Percentiles rank a stretch among this genome's conserved stretches.
These are phyloP conservation scores for Tympanuchus pallidicinctus DNA, from an alignment of 2,113 vertebrate genomes.

Conservation along the genomic window DNA sequence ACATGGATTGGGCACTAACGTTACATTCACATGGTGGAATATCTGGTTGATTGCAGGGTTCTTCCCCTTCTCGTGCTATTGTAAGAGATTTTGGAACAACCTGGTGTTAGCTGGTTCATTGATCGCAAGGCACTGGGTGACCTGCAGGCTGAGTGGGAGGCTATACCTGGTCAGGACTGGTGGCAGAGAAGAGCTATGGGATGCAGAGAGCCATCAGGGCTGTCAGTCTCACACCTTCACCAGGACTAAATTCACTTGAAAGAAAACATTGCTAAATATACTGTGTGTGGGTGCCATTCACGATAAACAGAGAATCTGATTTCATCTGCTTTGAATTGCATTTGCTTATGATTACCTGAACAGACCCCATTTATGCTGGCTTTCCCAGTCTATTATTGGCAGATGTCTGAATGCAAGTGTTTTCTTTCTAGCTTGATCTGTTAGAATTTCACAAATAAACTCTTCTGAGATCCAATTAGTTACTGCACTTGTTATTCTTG, in stretches of 20 bases:
- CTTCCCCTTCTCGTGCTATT: fast-evolving
- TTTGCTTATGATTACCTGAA: conserved; percentile 54
- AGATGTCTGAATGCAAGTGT: not conserved
- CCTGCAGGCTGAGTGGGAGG: fast-evolving
- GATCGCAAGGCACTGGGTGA: not conserved
- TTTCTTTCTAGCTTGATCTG: conserved; percentile 15
- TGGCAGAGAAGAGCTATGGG: not conserved
- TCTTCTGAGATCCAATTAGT: not conserved
- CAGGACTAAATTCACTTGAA: not conserved
- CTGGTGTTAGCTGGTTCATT: fast-evolving
- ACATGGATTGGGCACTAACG: not conserved
- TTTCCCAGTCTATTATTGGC: not conserved
- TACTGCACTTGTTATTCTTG: not conserved
- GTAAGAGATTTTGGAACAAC: not conserved
- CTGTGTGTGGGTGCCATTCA: not conserved
- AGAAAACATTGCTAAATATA: not conserved
- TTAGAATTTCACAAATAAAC: conserved; percentile 16
- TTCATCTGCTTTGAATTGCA: conserved; percentile 29
- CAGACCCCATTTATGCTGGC: conserved; percentile 30
- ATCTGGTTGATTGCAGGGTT: not conserved
- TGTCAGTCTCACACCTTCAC: not conserved
- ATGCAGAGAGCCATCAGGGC: not conserved
- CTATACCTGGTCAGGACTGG: not conserved
- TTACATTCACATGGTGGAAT: not conserved
- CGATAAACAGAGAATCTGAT: not conserved